Conservation (phyloP, 1,140 invertebrate species). For the Antheraea mylitta region DNA sequence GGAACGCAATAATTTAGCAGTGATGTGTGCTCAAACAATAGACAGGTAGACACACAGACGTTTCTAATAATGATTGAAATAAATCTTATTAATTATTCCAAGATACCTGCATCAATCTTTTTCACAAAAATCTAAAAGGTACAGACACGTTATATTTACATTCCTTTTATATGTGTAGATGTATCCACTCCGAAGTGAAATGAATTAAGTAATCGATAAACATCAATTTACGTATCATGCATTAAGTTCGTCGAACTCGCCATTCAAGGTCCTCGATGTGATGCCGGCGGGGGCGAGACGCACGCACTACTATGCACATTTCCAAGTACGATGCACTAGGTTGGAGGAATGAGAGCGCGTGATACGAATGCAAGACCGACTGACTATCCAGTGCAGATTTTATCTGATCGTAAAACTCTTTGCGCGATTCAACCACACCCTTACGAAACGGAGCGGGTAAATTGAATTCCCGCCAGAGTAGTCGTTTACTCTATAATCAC, state of each 20-base stretch:
- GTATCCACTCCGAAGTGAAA: not conserved
- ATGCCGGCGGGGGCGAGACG: conserved; percentile 49
- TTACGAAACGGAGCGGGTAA: conserved; percentile 41
- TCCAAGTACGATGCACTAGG: conserved; percentile 63
- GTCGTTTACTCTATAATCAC: conserved; percentile 28
- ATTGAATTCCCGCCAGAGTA: conserved; percentile 48
- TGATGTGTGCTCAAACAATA: too few species aligned
- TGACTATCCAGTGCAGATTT: conserved; percentile 51
- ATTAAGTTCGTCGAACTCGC: conserved; percentile 51
- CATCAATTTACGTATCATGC: conserved; percentile 43
- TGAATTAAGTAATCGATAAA: conserved; percentile 50
- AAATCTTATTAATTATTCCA: too few species aligned
- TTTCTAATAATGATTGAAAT: too few species aligned
- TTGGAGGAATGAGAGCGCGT: conserved; percentile 61
- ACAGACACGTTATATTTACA: too few species aligned
- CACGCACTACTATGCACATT: conserved; percentile 54
- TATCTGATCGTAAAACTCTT: conserved; percentile 55
- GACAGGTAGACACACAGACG: too few species aligned
- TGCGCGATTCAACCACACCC: conserved; percentile 47
- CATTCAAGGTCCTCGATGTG: conserved; percentile 55
- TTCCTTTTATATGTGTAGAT: too few species aligned
- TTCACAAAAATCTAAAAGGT: too few species aligned
- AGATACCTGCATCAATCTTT: too few species aligned
- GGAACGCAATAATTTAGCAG: too few species aligned
- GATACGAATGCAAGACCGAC: conserved; percentile 54